These are phyloP conservation scores for honey bee (Apis mellifera) DNA, from an alignment of 1,140 invertebrate genomes.

Conservation along the genomic window Amel_HAv3.1 CM009934.2:11818001-11818500, in stretches of 20 bases:
- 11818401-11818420: slow-evolving; percentile 64
- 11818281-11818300: not conserved
- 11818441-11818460: slow-evolving; percentile 67
- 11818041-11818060: not conserved
- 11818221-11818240: too few relatives aligned
- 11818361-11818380: slow-evolving; percentile 56
- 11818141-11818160: not conserved
- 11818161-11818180: not conserved
- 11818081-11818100: not conserved
- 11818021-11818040: too few relatives aligned
- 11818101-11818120: not conserved
- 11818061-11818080: not conserved
- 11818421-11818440: slow-evolving; percentile 60
- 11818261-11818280: not conserved
- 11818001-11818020: not conserved
- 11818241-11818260: not conserved
- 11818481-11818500: slow-evolving; percentile 26
- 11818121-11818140: not conserved
- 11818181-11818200: not conserved
- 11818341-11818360: slow-evolving; percentile 33
- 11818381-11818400: slow-evolving; percentile 43
- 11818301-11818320: not conserved
- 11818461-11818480: slow-evolving; percentile 59
- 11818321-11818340: not conserved
- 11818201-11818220: too few relatives aligned